Evolutionary conservation across 64 coral and sea anemone genomes (phyloP), one percentile per base, ranked within the genome.

Genomic region (Montipora capricornis): DNA sequence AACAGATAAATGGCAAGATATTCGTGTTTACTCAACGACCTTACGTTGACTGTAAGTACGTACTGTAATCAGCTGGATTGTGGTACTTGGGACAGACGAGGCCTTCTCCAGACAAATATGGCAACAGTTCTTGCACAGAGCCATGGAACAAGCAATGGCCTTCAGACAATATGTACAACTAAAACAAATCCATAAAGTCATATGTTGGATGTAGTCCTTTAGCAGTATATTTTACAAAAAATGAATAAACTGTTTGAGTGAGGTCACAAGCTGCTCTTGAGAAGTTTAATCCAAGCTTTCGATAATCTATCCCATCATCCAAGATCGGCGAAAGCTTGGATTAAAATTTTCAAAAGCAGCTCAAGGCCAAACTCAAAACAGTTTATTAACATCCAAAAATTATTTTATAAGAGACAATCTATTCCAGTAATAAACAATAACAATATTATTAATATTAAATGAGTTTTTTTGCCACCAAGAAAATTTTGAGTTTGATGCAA

Each of bases 61-160:
- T 96, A 99, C 98, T 91, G 89, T 94, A 99, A 75, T 99, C 98
- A 44, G 98, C 98, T 19, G 98, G 98, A 53, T 99, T 99, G 92
- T 99, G 98, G 80, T 99, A 99, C 66, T 99, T 99, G 29, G 98
- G 98, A 64, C 98, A 99, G 1, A 89, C 89, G 0, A 99, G 87
- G n/a, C 98, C 98, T 47, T 96, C 89, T 1, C 66, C 64, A 8
- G 89, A 92, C 74, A 99, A 24, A 57, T 99, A 93, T 0, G 98
- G 95, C 15, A 99, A 20, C 13, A 99, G 89, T 0, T 89, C 89
- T 84, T 85, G 73, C 9, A 99, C 98, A 16, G 92, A 85, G 17
- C 98, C 98, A 60, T 96, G 85, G 49, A 83, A 99, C 74, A 99
- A 90, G 49, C 95, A 76, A 57, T 99, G 94, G 10, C 98, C 98